Percentiles rank a stretch among this genome's conserved stretches.
Evolutionary conservation across 2,113 vertebrate species (phyloP).

Genomic region (Chloropsis hardwickii): DNA sequence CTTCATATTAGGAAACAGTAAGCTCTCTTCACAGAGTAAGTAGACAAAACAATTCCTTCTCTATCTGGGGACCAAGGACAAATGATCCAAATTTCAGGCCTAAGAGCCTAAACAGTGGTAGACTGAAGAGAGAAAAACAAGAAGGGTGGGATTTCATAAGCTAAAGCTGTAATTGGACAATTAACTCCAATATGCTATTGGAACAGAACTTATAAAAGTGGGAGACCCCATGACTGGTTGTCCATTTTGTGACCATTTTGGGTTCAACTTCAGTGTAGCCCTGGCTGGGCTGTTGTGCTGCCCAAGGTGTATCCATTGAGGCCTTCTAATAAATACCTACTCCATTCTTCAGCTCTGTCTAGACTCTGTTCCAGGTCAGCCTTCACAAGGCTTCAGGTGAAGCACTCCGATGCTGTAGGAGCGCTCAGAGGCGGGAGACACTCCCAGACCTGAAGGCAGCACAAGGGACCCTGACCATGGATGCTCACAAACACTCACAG

Average conservation of each 20-base stretch:
- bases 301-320: background rate
- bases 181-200: background rate
- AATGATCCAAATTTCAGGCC: background rate
- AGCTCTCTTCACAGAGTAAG: background rate
- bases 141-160: background rate
- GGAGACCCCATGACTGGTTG: fast-evolving
- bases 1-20: background rate
- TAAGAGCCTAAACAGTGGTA: background rate
- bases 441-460: background rate
- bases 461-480: fast-evolving
- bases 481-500: background rate
- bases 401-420: background rate
- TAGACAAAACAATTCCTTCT: background rate
- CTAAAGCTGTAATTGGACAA: background rate
- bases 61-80: background rate
- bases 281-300: background rate
- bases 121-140: background rate
- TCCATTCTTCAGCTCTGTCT: background rate
- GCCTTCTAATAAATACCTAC: background rate
- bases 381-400: background rate
- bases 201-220: background rate
- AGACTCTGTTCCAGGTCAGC: background rate
- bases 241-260: background rate
- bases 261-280: background rate
- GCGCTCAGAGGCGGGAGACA: background rate